Base-by-base conservation (phyloP, 1,140 invertebrate genomes). In the Pectinophora gossypiella region DNA sequence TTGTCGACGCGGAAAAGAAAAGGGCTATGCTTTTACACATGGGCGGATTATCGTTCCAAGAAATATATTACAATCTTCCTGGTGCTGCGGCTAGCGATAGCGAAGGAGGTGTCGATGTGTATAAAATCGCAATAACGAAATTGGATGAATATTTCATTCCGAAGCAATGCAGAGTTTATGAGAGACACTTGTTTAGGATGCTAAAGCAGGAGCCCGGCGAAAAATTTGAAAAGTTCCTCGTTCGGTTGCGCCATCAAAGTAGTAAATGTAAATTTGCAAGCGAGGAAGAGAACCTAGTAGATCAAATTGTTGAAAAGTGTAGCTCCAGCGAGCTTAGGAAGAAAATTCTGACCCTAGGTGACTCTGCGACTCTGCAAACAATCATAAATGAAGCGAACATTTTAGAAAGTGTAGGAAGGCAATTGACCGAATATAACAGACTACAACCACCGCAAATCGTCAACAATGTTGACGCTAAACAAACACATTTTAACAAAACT, bases 141-240 rank as follows among this genome's bases (percentile, higher is more conserved):
- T 43, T 68, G 2, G 23, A 68, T 40, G 40, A 51, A 4, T 70
- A 69, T 36, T 72, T 72, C 40, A 1, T 44, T 6, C 64, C 69
- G 13, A 64, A 64, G 42, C 49, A 57, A 21, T 61, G 19, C 12
- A 6, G 12, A 12, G 15, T 47, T 12, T 47, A 47, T 12, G 45
- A 47, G 23, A 6, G 45, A 16, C 45, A 47, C 23, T 4, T 47
- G 4, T 47, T 47, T 18, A 13, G 45, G 1, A n/a, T 5, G 32
- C 16, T 47, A 2, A 47, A 47, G 19, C 45, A 47, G 19, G 42
- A 44, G 13, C 16, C 35, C 1, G 18, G n/a, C 1, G 49, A 51
- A 21, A 51, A 23, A 13, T 51, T 51, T 27, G 49, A 51, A 51
- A 51, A 51, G 10, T 51, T 51, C 23, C 4, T 51, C 2, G 23